A percentile compares a stretch with the other conserved stretches of the same genome.
Conservation (phyloP, 2,888 invertebrate species). For the Lysandra coridon region DNA sequence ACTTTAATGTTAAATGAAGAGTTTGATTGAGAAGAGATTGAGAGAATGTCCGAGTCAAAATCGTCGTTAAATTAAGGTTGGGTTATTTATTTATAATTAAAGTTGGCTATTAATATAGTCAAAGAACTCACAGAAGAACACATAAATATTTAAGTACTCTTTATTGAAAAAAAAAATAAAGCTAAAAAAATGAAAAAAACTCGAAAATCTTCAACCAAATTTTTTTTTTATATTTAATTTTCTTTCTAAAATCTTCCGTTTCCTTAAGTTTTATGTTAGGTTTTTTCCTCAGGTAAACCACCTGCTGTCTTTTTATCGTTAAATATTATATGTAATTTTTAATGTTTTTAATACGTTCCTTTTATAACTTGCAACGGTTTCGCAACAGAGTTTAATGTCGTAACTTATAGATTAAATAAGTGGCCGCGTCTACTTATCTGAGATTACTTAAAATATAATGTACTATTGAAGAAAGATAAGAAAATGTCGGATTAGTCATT, state of each 20-base stretch:
- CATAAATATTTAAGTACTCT: too few species aligned
- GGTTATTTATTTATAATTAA: too few species aligned
- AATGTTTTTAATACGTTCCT: background rate
- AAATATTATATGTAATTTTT: background rate
- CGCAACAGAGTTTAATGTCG: background rate
- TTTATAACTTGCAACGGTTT: background rate
- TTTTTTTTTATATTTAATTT: background rate
- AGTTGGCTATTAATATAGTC: too few species aligned
- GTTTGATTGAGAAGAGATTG: too few species aligned
- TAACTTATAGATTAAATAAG: constrained; percentile 14
- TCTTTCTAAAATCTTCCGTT: background rate
- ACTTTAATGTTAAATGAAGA: too few species aligned
- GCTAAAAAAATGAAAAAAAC: too few species aligned
- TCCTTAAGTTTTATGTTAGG: background rate
- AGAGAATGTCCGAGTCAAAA: too few species aligned
- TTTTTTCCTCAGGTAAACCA: background rate
- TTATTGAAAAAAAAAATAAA: too few species aligned
- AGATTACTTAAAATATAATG: background rate
- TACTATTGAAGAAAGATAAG: background rate
- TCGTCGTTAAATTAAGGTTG: too few species aligned
- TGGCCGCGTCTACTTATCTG: background rate
- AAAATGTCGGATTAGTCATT: background rate
- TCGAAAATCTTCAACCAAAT: too few species aligned
- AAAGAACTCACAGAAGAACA: too few species aligned
- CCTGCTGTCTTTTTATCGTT: background rate